Base-by-base conservation (phyloP, 2,888 invertebrate genomes). In the Drosophila picticornis region DNA sequence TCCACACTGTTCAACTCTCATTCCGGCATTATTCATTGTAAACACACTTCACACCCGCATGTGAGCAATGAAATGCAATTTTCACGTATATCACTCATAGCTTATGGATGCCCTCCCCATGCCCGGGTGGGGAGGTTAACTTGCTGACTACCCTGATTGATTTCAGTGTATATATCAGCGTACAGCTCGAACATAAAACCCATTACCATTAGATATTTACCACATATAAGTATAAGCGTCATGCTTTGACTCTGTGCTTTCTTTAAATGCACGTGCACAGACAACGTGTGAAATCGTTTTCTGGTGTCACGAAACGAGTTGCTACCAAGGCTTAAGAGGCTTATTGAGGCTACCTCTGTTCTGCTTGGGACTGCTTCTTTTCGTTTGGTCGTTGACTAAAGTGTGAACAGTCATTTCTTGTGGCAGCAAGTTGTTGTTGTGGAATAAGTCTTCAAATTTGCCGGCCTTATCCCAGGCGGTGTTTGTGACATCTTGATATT, bases 31-130 rank as follows among this genome's bases (percentile, higher is more conserved):
- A 22, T 22, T 22, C 22, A 22, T 43, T 56, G 38, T 36, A 51
- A 52, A n/a, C 51, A 34, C 53, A 4, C 46, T 16, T 25, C 50
- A 40, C 27, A 50, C 51, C 46, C 46, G 50, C 61, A 69, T 64
- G 62, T 68, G 72, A 60, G 58, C 65, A 75, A 77, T 85, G 86
- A 81, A 84, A 84, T 87, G 89, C 88, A 82, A 89, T 87, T 87
- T 89, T 87, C 89, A 90, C 90, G 87, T 88, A 81, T 66, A 67
- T 71, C 74, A 88, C 70, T 80, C 88, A 84, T 27, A 55, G 36
- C 60, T 69, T 59, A 57, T 58, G 75, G 56, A 53, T 53, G 66
- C 11, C 22, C 16, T 16, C 5, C 36, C 5, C 16, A n/a, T 36
- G 36, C 16, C 16, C 16, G 36, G 6, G 13, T 16, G 36, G 13